Percentiles rank a stretch among this genome's conserved stretches.
phyloP scores from a whole-genome alignment of 2,113 vertebrate species.

The Eolophus roseicapilla region DNA sequence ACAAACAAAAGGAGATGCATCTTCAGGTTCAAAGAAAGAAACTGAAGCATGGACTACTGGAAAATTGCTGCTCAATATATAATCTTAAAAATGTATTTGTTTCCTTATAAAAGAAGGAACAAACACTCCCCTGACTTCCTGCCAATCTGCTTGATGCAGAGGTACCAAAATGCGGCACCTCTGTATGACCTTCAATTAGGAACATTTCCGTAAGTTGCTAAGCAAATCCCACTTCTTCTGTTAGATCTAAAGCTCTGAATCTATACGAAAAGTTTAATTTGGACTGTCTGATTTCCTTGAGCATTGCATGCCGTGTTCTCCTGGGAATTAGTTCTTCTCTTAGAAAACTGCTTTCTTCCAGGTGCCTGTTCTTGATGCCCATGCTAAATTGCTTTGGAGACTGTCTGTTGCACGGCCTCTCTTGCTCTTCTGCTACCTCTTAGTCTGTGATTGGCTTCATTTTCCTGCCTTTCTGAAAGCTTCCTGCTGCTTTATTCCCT shows the following conservation, averaged over 20 bases:
- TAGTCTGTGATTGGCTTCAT: constrained; percentile 9
- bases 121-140: not conserved
- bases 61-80: not conserved
- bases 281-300: not conserved
- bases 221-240: not conserved
- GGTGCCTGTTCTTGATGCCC: not conserved
- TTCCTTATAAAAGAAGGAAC: not conserved
- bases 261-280: not conserved
- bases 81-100: not conserved
- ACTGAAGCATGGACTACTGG: not conserved
- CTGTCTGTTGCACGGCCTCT: not conserved
- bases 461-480: constrained; percentile 26
- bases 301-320: not conserved
- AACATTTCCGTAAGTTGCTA: not conserved
- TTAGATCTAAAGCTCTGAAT: not conserved
- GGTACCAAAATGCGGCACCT: not conserved
- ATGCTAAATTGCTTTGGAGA: not conserved
- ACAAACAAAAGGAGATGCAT: not conserved
- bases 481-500: constrained; percentile 16
- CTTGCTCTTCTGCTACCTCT: constrained; percentile 38
- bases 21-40: not conserved
- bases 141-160: not conserved
- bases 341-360: not conserved
- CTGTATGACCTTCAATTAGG: not conserved
- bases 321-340: not conserved